These are phyloP conservation scores for Diorhabda sublineata DNA, from an alignment of 1,140 invertebrate species.

Conservation along the genomic window DNA sequence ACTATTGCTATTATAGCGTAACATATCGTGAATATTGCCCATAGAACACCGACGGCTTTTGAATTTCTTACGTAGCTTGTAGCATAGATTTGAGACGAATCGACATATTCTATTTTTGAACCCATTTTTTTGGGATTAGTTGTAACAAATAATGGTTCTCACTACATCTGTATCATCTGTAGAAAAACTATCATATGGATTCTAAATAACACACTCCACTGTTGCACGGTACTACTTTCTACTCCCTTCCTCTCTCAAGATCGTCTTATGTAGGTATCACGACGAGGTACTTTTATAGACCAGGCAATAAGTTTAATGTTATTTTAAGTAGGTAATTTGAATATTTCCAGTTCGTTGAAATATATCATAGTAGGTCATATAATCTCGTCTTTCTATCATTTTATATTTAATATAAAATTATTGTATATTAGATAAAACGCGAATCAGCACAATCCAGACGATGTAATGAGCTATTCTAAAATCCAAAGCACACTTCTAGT, in stretches of 20 bases:
- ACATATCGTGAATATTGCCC: constrained; percentile 95
- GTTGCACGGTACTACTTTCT: constrained; percentile 10
- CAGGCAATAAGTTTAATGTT: background rate
- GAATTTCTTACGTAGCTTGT: constrained; percentile 93
- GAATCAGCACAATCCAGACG: too few relatives aligned
- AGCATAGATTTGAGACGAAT: constrained; percentile 82
- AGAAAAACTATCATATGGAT: constrained; percentile 1
- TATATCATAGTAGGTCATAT: too few relatives aligned
- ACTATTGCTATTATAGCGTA: constrained; percentile 94
- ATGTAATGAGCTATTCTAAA: too few relatives aligned
- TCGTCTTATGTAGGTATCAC: background rate
- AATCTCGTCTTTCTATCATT: too few relatives aligned
- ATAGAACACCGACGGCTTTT: constrained; percentile 92
- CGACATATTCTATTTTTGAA: constrained; percentile 86
- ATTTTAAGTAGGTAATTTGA: too few relatives aligned
- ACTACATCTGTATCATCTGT: constrained; percentile 4
- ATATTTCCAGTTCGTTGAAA: too few relatives aligned
- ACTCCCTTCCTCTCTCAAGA: constrained; percentile 10
- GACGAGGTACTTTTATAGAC: background rate
- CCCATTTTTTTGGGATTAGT: constrained; percentile 56
- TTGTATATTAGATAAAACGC: too few relatives aligned
- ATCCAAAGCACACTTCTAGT: too few relatives aligned
- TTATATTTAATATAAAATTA: too few relatives aligned
- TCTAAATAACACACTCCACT: background rate
- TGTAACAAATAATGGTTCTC: background rate